Evolutionary conservation across 1,140 invertebrate genomes (phyloP), one percentile per base, ranked within the genome.

Genomic region (Phocides pigmalion): DNA sequence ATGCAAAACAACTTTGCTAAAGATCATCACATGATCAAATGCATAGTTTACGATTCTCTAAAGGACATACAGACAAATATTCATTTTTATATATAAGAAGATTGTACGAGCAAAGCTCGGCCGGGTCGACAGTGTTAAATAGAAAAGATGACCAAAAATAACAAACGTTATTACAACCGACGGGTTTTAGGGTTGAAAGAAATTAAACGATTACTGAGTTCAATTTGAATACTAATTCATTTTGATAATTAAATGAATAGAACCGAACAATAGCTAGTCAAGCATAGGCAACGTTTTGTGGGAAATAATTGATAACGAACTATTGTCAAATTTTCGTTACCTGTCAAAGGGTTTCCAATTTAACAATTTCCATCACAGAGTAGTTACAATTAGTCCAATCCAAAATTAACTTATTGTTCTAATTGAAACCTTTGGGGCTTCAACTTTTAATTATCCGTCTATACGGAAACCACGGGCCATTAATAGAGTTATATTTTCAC

Each of bases 341-440:
- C 35, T 41, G 22, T 41, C 51, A 54, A 54, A 54, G 51, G 17
- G 19, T 20, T n/a, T 41, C 17, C 4, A 41, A 54, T 54, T 41
- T 22, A 54, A 32, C 12, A 41, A 54, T 39, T 41, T 54, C 35
- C 35, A 54, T 25, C 35, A 41, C 14, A 16, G 50, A 41, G 19
- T 20, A 42, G 37, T 42, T 42, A 25, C 35, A 42, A 56, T 56
- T 56, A 56, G 53, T 56, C 42, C 32, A 41, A 3, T 12, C 37
- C 16, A 12, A 58, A 17, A 58, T 44, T 58, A 58, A 58, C 41
- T 58, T 58, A 58, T 39, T 58, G 53, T 28, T 39, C 39, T 44
- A 58, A 56, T 56, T 56, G 53, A 56, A 42, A 42, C 53, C 53
- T 56, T 28, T 22, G 39, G 19, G 6, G 37, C 39, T 39, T 15